Base-by-base conservation (phyloP, 2,888 invertebrate species). In the Podabrus alpinus region DNA sequence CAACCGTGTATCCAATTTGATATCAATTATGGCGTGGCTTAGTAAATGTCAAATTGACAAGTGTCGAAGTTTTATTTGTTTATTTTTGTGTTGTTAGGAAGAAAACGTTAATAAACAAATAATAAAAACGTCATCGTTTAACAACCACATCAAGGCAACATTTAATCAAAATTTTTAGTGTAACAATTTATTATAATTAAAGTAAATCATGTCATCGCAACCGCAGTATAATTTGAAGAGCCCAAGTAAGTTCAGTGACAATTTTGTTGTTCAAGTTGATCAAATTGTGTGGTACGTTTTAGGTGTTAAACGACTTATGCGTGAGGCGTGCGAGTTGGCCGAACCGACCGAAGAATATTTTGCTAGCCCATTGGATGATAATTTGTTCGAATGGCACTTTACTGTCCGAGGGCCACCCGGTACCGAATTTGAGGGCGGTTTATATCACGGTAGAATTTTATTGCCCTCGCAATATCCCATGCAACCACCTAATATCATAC, bases 301-400 rank as follows among this genome's bases (percentile, higher is more conserved):
- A 94, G 97, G 97, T 85, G 97, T 98, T 4, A 97, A 97, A 88
- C 91, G 98, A 70, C 89, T 98, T 81, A 96, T 98, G 96, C 90
- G 94, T 84, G 98, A 98, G 88, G 97, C 97, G 10, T 88, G 91
- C 81, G 97, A 98, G 87, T 88, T 97, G 78, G 91, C 92, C 25
- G 93, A 94, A 81, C 93, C 97, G 5, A 97, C 97, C 0, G 96
- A 96, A 84, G 95, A 97, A 86, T 97, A 95, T 87, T 93, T 90
- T 87, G 97, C 97, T 11, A 92, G 94, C 83, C 98, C 98, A 2
- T 87, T 97, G 67, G 97, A 97, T 87, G 97, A 98, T 86, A 98
- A 98, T 88, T 88, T 98, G 69, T 98, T 98, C 87, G 98, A 98
- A 86, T 98, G 98, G 98, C 98, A 98, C 87, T 98, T 98, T 86